Conservation (phyloP, 37 sponge, comb jelly and placozoan species). For the Aphrocallistes beatrix region DNA sequence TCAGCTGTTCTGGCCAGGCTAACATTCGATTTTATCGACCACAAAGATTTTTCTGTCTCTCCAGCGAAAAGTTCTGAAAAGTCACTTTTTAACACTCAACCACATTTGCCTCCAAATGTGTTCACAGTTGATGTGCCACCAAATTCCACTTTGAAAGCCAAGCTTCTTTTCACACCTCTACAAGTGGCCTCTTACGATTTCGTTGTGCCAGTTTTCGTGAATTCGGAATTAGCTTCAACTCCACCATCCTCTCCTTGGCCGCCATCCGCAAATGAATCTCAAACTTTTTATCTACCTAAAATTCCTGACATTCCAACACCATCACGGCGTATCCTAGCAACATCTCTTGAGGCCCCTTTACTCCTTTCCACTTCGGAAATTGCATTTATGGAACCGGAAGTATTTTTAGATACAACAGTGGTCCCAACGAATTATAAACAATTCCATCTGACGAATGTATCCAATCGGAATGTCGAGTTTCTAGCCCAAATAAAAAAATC, state of each 20-base stretch:
- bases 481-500: neutral
- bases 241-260: conserved; percentile 78
- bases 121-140: neutral
- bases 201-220: conserved; percentile 70
- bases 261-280: conserved; percentile 34
- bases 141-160: conserved; percentile 21
- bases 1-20: conserved; percentile 25
- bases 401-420: conserved; percentile 4
- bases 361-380: conserved; percentile 25
- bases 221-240: conserved; percentile 47
- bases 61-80: neutral
- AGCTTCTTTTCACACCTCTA: conserved; percentile 26
- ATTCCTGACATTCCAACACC: conserved; percentile 38
- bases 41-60: neutral
- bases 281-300: conserved; percentile 6
- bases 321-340: conserved; percentile 54
- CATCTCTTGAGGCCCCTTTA: conserved; percentile 50
- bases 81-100: neutral
- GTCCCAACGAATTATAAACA: conserved; percentile 18
- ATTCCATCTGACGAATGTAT: neutral
- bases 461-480: neutral
- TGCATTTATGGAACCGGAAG: conserved; percentile 24
- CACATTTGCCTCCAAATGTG: neutral
- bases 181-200: conserved; percentile 86
- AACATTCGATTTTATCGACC: conserved; percentile 41